phyloP scores from a whole-genome alignment of 2,888 invertebrate species.

The Drosophila mettleri region DNA sequence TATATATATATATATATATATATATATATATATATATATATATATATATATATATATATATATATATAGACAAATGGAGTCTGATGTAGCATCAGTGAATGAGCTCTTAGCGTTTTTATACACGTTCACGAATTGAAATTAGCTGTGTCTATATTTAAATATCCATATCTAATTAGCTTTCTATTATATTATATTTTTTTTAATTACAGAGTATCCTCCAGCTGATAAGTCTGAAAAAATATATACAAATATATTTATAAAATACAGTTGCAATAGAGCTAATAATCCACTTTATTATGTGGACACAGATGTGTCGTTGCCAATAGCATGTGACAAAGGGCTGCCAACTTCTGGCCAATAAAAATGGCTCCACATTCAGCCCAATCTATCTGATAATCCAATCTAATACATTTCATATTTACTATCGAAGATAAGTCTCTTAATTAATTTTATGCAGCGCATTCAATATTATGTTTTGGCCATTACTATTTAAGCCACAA shows the following conservation, averaged over 20 bases:
- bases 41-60: too few relatives aligned
- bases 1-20: too few relatives aligned
- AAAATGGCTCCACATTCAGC: too few relatives aligned
- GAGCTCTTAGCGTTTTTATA: too few relatives aligned
- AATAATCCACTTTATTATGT: not conserved
- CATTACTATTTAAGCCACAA: constrained; percentile 10
- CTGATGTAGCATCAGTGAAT: too few relatives aligned
- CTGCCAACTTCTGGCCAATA: constrained; percentile 5
- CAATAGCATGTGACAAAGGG: constrained; percentile 21
- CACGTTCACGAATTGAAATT: too few relatives aligned
- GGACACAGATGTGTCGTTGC: constrained; percentile 21
- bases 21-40: too few relatives aligned
- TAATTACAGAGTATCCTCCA: not conserved
- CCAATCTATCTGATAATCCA: constrained; percentile 19
- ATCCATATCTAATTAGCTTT: too few relatives aligned
- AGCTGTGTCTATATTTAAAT: not conserved
- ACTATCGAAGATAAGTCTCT: not conserved
- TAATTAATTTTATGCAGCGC: constrained; percentile 16
- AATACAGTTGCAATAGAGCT: not conserved
- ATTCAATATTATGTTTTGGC: constrained; percentile 10
- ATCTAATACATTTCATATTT: constrained; percentile 7
- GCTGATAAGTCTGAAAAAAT: not conserved
- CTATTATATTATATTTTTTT: too few relatives aligned
- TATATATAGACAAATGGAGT: too few relatives aligned
- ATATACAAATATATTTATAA: not conserved